Base-by-base conservation (phyloP, 2,797 vertebrate species). In the Vireo griseus region DNA sequence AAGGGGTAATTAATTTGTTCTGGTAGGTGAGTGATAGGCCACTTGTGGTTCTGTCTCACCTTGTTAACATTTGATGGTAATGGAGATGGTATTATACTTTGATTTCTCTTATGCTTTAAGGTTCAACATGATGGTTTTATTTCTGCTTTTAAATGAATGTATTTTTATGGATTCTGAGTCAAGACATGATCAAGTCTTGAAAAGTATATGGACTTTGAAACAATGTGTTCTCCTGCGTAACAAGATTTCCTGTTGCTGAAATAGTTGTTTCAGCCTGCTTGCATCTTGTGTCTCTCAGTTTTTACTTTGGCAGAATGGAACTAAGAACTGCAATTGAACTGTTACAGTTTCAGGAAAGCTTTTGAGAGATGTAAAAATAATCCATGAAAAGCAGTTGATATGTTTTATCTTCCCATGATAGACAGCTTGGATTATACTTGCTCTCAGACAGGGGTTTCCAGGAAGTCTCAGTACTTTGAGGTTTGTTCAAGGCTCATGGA, bases 1-100 rank as follows among this genome's bases (percentile, higher is more conserved):
- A 78, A 91, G 88, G 74, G 73, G 84, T 97, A 97, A 97, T 98
- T 97, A 97, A 98, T 97, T 97, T 96, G 82, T 90, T 97, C 58
- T 97, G 69, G 79, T 85, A 91, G 82, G 88, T 94, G 68, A 94
- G 76, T 82, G 91, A 95, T 95, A 83, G 90, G 94, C 97, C 95
- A 95, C 94, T 95, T 86, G 94, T 83, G 95, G 54, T 82, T 91
- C 63, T 86, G 42, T 78, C 94, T 96, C 37, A 50, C 68, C 81
- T 95, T 96, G 63, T 94, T 95, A 93, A 75, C 57, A 2, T 77
- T 54, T 62, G 50, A 71, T 77, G 67, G 31, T 66, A 91, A n/a
- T 39, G 63, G 91, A 86, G 86, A 61, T 86, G 59, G 65, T 47
- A 8, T 37, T 77, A 62, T 74, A 29, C 58, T 93, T 86, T 45